A percentile compares a stretch with the other conserved stretches of the same genome.
Evolutionary conservation across 2,113 vertebrate genomes (phyloP).

Genomic region (Hassar affinis): DNA sequence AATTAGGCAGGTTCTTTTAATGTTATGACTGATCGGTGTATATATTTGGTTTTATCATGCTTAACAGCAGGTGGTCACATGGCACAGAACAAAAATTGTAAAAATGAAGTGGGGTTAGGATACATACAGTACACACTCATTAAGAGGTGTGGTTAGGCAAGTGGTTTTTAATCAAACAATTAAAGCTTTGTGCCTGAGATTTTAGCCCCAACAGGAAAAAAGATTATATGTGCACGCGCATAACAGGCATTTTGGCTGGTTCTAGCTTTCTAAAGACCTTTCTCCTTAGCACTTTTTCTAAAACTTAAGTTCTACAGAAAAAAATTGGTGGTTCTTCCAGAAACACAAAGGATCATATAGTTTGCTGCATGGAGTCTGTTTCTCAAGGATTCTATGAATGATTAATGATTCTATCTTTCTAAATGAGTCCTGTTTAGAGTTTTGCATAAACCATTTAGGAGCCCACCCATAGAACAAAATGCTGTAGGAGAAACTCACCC

Average conservation of each 20-base stretch:
- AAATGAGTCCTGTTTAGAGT: neutral
- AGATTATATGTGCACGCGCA: neutral
- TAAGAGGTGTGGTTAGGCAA: no score
- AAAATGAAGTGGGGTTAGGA: no score
- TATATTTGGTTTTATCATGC: no score
- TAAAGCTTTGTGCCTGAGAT: neutral
- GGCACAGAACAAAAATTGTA: no score
- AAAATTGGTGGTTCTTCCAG: neutral
- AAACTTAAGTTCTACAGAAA: neutral
- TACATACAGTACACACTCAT: no score
- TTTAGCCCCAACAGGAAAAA: neutral
- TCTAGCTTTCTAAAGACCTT: neutral
- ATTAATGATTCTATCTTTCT: neutral
- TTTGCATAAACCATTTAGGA: neutral
- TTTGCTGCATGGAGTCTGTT: neutral
- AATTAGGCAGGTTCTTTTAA: no score
- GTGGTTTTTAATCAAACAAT: neutral
- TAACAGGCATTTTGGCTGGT: neutral
- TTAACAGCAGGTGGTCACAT: no score
- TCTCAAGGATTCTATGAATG: neutral
- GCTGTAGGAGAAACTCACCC: slow-evolving; percentile 60
- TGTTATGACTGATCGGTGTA: no score
- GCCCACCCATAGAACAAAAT: neutral
- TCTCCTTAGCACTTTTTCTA: neutral
- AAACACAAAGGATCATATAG: neutral